Evolutionary conservation across 1,140 invertebrate species (phyloP).

Genomic region (Macrobrachium nipponense): DNA sequence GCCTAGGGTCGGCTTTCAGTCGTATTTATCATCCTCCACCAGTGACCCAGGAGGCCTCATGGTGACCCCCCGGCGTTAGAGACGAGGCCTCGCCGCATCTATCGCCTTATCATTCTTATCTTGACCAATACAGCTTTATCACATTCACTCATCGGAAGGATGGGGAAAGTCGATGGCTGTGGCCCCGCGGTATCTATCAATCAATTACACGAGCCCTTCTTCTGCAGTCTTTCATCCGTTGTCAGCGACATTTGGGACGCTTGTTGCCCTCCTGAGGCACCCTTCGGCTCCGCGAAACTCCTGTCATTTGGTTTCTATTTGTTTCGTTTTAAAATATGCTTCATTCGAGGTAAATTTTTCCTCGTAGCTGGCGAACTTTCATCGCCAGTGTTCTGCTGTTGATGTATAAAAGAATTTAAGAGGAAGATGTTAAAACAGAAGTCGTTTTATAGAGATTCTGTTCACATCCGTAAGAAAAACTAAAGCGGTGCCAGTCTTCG

Average conservation of each 20-base stretch:
- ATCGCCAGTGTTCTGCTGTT: too few relatives aligned
- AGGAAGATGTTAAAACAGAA: too few relatives aligned
- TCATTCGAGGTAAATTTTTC: too few relatives aligned
- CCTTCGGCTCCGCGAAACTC: constrained; percentile 48
- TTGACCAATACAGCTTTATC: constrained; percentile 55
- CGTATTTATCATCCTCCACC: constrained; percentile 24
- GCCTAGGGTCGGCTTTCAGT: neutral
- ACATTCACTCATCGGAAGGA: constrained; percentile 24
- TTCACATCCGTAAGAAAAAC: too few relatives aligned
- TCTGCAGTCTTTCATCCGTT: constrained; percentile 51
- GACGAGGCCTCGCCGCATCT: constrained; percentile 26
- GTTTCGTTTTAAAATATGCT: too few relatives aligned
- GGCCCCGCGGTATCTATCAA: constrained; percentile 31
- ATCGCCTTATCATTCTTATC: constrained; percentile 52
- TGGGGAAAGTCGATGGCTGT: constrained; percentile 31
- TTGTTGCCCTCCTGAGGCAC: constrained; percentile 33
- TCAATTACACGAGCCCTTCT: constrained; percentile 42
- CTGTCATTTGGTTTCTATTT: too few relatives aligned
- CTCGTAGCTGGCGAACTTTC: too few relatives aligned
- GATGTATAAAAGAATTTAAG: too few relatives aligned
- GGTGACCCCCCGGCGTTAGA: constrained; percentile 3
- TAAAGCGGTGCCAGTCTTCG: too few relatives aligned
- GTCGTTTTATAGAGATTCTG: too few relatives aligned
- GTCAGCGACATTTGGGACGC: constrained; percentile 52
- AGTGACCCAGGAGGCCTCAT: neutral